A percentile compares a stretch with the other conserved stretches of the same genome.
Conservation (phyloP, 2,113 vertebrate species). For the Cardinalis cardinalis region DNA sequence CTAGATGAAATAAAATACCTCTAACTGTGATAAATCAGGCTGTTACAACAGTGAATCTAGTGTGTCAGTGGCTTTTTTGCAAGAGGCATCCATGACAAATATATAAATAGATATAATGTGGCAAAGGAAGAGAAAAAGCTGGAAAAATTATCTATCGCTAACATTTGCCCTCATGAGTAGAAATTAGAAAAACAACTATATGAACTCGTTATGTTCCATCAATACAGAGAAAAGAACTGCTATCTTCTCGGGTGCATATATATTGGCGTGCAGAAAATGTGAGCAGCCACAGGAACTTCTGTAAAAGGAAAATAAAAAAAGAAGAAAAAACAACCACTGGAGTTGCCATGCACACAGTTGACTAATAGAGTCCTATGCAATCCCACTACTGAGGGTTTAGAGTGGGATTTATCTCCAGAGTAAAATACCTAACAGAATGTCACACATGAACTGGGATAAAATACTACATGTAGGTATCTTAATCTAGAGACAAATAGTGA, state of each 20-base stretch:
- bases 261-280: background rate
- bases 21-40: background rate
- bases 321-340: rapidly evolving
- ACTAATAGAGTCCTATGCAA: background rate
- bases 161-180: background rate
- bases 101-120: background rate
- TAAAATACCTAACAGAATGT: background rate
- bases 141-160: background rate
- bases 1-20: background rate
- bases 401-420: background rate
- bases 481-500: background rate
- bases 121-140: background rate
- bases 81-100: background rate
- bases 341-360: background rate
- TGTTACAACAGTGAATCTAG: background rate
- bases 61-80: background rate
- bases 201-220: background rate
- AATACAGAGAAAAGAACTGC: background rate
- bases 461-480: background rate
- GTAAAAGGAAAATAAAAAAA: background rate
- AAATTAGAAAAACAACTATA: background rate
- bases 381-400: background rate
- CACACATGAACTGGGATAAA: background rate
- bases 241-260: background rate
- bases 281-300: background rate